Evolutionary conservation across 2,888 invertebrate genomes (phyloP).

Genomic region (Cephonodes hylas): DNA sequence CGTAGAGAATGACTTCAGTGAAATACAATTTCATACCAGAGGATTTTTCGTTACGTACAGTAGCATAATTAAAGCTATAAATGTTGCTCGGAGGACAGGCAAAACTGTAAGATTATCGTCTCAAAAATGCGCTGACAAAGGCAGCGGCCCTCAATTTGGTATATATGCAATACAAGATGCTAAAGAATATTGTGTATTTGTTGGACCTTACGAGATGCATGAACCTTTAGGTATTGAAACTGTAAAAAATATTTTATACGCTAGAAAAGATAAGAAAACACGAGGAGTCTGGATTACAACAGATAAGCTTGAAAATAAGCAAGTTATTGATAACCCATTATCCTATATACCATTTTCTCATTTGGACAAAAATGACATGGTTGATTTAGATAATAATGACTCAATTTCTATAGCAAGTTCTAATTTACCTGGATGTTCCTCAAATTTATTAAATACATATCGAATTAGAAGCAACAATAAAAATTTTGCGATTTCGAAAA

Average conservation of each 20-base stretch:
- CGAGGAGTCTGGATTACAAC: conserved; percentile 69
- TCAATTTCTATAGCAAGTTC: not conserved
- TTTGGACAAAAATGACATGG: conserved; percentile 23
- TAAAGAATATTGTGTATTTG: conserved; percentile 58
- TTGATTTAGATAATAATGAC: conserved; percentile 30
- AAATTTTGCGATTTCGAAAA: conserved; percentile 14
- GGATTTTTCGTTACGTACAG: conserved; percentile 79
- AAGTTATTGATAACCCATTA: conserved; percentile 65
- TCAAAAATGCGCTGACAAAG: conserved; percentile 45
- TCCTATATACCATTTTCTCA: conserved; percentile 48
- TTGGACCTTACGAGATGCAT: conserved; percentile 67
- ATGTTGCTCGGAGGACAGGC: conserved; percentile 64
- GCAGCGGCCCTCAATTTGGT: conserved; percentile 58
- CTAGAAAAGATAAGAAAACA: conserved; percentile 40
- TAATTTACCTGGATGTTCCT: not conserved
- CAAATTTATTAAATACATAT: not conserved
- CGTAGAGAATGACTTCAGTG: conserved; percentile 77
- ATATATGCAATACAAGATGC: conserved; percentile 67
- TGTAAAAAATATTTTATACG: conserved; percentile 43
- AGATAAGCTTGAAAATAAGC: conserved; percentile 60
- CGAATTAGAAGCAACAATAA: conserved; percentile 15
- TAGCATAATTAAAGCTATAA: conserved; percentile 71
- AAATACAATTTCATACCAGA: conserved; percentile 72
- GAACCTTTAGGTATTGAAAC: conserved; percentile 67
- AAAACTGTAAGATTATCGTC: conserved; percentile 75